A percentile compares a stretch with the other conserved stretches of the same genome.
These are phyloP conservation scores for Baronia brevicornis DNA, from an alignment of 2,888 invertebrate species.

Conservation along the genomic window DNA sequence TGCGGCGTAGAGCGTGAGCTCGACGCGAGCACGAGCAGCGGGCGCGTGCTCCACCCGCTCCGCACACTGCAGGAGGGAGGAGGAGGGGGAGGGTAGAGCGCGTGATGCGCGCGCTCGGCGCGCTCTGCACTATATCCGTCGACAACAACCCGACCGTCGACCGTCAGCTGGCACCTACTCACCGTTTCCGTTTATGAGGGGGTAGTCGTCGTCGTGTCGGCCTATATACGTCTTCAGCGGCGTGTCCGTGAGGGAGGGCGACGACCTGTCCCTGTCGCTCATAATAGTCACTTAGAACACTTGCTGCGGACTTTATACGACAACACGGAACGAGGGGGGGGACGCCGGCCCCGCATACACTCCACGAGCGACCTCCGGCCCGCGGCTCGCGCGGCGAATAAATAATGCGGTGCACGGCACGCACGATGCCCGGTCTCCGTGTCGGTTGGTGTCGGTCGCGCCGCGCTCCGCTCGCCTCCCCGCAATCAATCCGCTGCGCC, in stretches of 20 bases:
- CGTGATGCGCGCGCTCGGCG: constrained; percentile 27
- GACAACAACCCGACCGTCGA: constrained; percentile 27
- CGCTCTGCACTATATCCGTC: constrained; percentile 22
- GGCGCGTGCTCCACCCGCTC: constrained; percentile 22
- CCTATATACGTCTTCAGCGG: constrained; percentile 90
- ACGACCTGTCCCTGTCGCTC: constrained; percentile 93
- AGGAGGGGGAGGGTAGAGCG: constrained; percentile 28
- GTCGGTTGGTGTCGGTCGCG: constrained; percentile 20
- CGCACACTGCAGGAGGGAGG: constrained; percentile 21
- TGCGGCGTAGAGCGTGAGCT: constrained; percentile 14
- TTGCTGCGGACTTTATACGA: constrained; percentile 42
- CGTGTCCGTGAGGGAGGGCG: constrained; percentile 91
- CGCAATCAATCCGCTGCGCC: constrained; percentile 22
- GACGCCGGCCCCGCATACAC: constrained; percentile 63
- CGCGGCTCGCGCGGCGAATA: constrained; percentile 72
- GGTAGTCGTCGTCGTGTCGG: constrained; percentile 88
- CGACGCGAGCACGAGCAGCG: constrained; percentile 27
- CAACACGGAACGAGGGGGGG: constrained; percentile 56
- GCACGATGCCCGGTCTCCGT: constrained; percentile 25
- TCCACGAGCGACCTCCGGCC: constrained; percentile 71
- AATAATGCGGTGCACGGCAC: constrained; percentile 38
- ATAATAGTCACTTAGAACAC: constrained; percentile 80
- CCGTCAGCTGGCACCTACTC: constrained; percentile 39
- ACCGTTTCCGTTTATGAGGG: constrained; percentile 85
- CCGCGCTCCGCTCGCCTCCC: constrained; percentile 22